phyloP scores from a whole-genome alignment of 1,140 invertebrate species.

The Drosophila insularis region DNA sequence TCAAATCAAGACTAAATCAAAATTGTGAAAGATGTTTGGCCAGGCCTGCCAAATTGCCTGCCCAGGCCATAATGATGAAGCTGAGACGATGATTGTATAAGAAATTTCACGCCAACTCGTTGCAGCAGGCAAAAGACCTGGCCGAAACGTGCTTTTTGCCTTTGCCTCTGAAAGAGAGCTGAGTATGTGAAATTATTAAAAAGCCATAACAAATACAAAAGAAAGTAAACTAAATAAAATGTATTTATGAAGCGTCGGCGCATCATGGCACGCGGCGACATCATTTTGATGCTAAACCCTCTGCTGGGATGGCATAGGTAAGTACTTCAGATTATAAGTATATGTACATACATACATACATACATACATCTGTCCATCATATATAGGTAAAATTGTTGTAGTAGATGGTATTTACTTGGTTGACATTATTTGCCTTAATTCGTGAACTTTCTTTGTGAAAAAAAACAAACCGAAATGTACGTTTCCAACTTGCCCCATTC shows the following conservation, averaged over 20 bases:
- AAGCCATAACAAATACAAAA: constrained; percentile 63
- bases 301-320: not conserved
- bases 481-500: constrained; percentile 53
- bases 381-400: constrained; percentile 37
- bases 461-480: constrained; percentile 46
- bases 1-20: constrained; percentile 25
- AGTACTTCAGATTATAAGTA: not conserved
- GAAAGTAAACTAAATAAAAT: constrained; percentile 76
- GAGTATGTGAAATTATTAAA: constrained; percentile 69
- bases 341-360: not conserved
- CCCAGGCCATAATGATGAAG: not conserved
- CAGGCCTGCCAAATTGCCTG: constrained; percentile 27
- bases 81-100: constrained; percentile 55
- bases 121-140: constrained; percentile 9
- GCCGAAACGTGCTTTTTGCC: constrained; percentile 31
- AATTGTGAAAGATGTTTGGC: constrained; percentile 44
- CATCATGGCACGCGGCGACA: constrained; percentile 68
- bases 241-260: constrained; percentile 64
- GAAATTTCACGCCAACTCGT: constrained; percentile 58
- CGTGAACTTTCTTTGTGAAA: constrained; percentile 73
- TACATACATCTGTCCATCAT: not conserved
- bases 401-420: constrained; percentile 22
- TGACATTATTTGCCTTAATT: constrained; percentile 70
- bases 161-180: constrained; percentile 4
- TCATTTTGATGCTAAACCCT: constrained; percentile 45